Base-by-base conservation (phyloP, 1,140 invertebrate genomes). In the Dinoponera quadriceps region DNA sequence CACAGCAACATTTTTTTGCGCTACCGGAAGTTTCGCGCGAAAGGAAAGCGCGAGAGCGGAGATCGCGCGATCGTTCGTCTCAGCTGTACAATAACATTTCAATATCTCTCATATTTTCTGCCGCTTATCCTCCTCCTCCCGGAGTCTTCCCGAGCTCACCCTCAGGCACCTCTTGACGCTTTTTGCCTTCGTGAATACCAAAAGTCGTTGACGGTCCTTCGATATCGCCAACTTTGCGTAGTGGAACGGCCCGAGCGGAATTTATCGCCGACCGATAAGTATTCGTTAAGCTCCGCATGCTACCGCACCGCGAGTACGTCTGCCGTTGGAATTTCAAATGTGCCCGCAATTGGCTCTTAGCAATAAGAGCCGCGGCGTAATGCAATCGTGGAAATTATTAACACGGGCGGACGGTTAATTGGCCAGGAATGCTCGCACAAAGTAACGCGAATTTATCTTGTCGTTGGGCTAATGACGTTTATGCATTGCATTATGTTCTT, bases 321-420 rank as follows among this genome's bases (percentile, higher is more conserved):
- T 11, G 29, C 38, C 11, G 1, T 1, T 49, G 22, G 54, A 77
- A 68, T 77, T 38, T n/a, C 20, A 51, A 44, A 33, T 63, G 11
- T 75, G 29, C 4, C 29, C 44, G 25, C 48, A 77, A 65, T 66
- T 75, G 65, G 38, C n/a, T 54, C 29, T n/a, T 38, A 54, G 11
- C n/a, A n/a, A 4, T 55, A 77, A 77, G 55, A 25, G n/a, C 2
- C 14, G 0, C 11, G 62, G 11, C 33, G 48, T 25, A 77, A 68
- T 22, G 44, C 22, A 65, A 77, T 66, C n/a, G 38, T 13, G 54
- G 44, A 48, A 74, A 60, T 74, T 74, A 74, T 72, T 75, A 63
- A 77, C 55, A 54, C 20, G 20, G 4, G 5, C 18, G 11, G n/a
- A 29, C 66, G n/a, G 29, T 38, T 66, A 68, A 66, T 55, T 77